Evolutionary conservation across 2,888 invertebrate genomes (phyloP), one percentile per base, ranked within the genome.

Genomic region (Spodoptera littoralis): DNA sequence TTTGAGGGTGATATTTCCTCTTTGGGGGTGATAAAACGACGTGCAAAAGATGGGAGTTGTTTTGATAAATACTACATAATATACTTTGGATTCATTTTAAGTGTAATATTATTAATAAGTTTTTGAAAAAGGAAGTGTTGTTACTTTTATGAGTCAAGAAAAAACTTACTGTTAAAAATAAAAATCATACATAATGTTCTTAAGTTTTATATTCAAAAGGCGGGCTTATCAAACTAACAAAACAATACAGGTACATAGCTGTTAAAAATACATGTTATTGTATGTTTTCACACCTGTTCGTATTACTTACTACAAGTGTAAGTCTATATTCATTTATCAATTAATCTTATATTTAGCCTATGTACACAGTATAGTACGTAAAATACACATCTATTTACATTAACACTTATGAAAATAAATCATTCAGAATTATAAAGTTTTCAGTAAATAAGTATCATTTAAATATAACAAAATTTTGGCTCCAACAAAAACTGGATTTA

Each of bases 361-460:
- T 79, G 56, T 75, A 76, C 73, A 81, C 27, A 70, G 54, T 74
- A 60, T 55, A 71, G 68, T 76, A 70, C 61, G 64, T 64, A 68
- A 73, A 64, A 69, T 70, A 80, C 63, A 76, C 53, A 60, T 66
- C 65, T 82, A 82, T 81, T 73, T 79, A 82, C 81, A 82, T 65
- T 60, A 61, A 72, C 44, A 62, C 50, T 42, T 53, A 61, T 43
- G 13, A 61, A 62, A 65, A 60, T 54, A 47, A 59, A 52, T 41
- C 49, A 53, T 57, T 73, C 52, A 58, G 47, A 48, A 64, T 57
- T 27, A 60, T 56, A 11, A 57, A 48, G 58, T 61, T 42, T 54
- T 55, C 43, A 61, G 56, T 47, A 22, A 9, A 11, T 54, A 41
- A 42, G 12, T 46, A 53, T 46, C 18, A 64, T 59, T 48, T 18